Base-by-base conservation (phyloP, 2,888 invertebrate species). In the Stenurella melanura region DNA sequence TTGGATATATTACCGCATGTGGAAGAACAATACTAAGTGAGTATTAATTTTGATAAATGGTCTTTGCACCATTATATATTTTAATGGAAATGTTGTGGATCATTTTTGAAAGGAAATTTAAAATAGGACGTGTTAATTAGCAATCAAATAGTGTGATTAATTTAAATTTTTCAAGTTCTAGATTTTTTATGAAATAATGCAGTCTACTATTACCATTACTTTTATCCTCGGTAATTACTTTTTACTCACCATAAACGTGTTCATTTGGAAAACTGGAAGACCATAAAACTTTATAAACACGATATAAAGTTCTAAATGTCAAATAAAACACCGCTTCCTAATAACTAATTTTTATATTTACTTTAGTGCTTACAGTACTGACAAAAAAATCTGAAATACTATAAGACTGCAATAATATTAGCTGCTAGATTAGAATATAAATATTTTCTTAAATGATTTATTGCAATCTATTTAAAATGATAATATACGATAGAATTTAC, bases 11-110 rank as follows among this genome's bases (percentile, higher is more conserved):
- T 69, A 76, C 69, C 9, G 83, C 86, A 58, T 88, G 88, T 76
- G 87, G 86, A 76, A 87, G 86, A 80, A 86, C 87, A 42, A 77
- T 87, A 70, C 76, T 87, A 74, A 86, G 88, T 87, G 79, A 87
- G 88, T 87, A 86, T 78, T 78, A 80, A 79, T 80, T 78, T 80
- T 80, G 78, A 80, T 80, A 78, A 80, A 80, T 77, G 68, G 73
- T 75, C 66, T 60, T 18, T 50, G 69, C 57, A 26, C 69, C 63
- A 58, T 76, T 75, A 68, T 69, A 50, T 30, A 58, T 50, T 69
- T 71, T 58, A 72, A 74, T 73, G 74, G 70, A 64, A 70, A 19
- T 58, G 69, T 54, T 66, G 34, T 42, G 54, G 34, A 12, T 60
- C 30, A 67, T 67, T 71, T 64, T 75, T 75, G 57, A 57, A 57